Evolutionary conservation across 2,113 vertebrate species (phyloP), one percentile per base, ranked within the genome.

Genomic region (Microtus oregoni): DNA sequence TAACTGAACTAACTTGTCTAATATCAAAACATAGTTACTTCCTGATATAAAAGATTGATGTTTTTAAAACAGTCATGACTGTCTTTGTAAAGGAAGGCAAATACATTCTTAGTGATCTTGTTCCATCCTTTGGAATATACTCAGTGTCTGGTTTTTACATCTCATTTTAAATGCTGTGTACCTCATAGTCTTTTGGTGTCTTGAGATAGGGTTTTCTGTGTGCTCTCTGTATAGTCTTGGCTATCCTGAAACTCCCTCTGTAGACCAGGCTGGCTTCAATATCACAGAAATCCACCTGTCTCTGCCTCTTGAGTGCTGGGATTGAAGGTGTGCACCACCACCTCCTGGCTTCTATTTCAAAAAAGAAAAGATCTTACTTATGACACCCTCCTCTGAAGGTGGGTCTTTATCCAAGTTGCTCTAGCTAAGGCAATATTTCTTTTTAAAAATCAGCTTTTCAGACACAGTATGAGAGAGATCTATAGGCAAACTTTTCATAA

Each of bases 11-110:
- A 65, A 35, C 63, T 92, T 61, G 30, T 73, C 8, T 83, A 73
- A 77, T 70, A 83, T 77, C 20, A 93, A 52, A 65, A 63, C 87
- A 35, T 17, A 81, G 14, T 87, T 47, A 93, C 58, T 92, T 87
- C 15, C 65, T 87, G 47, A 67, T 87, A 5, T 20, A 1, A 38
- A 90, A 89, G 73, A 77, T 55, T 28, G 4, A 15, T 61, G 30
- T 20, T 87, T 55, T 86, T 73, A 79, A 75, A 68, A 30, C n/a
- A 70, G 41, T 77, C 38, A 90, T 26, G 14, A 90, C n/a, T 87
- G 1, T 75, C 52, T 93, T 87, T 82, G 41, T 63, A 68, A 82
- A 90, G 44, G 13, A 90, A 93, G 67, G 17, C 32, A 75, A 79
- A 78, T 90, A 17, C 38, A 87, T 68, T 93, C 63, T 90, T 93